phyloP scores from a whole-genome alignment of 2,113 vertebrate genomes.

The Aleadryas rufinucha region DNA sequence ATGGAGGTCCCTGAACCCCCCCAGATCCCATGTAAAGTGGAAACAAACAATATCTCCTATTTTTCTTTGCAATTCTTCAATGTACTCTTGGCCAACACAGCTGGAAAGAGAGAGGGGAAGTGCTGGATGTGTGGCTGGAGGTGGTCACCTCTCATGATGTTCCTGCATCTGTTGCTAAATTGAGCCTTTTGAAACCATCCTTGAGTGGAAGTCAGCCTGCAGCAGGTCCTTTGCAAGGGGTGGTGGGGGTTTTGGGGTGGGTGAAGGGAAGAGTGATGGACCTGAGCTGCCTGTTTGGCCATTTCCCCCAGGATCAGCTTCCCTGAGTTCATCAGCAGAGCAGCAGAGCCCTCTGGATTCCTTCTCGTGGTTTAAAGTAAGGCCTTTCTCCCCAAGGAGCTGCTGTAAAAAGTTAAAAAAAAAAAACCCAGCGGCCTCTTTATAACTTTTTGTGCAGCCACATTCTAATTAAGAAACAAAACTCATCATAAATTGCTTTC shows the following conservation, averaged over 20 bases:
- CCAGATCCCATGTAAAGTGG: neutral
- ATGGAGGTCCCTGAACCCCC: accelerated
- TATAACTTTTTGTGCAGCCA: neutral
- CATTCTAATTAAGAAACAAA: slow-evolving; percentile 38
- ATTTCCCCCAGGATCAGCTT: neutral
- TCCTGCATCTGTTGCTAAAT: neutral
- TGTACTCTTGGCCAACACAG: neutral
- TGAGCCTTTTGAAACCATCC: neutral
- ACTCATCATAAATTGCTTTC: slow-evolving; percentile 22
- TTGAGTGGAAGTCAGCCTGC: neutral
- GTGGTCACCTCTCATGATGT: accelerated
- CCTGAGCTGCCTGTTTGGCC: neutral
- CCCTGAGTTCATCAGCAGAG: neutral
- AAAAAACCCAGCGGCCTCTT: neutral
- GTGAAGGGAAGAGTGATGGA: neutral
- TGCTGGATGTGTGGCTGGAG: accelerated
- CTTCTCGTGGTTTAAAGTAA: neutral
- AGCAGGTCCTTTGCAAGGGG: neutral
- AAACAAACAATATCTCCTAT: neutral
- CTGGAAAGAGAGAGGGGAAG: neutral
- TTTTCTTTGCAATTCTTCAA: neutral
- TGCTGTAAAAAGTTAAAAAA: neutral
- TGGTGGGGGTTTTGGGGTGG: neutral
- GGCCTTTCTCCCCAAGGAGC: neutral
- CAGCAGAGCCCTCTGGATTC: neutral